Conservation (phyloP, 2,113 vertebrate species). For the Spermophilus dauricus region DNA sequence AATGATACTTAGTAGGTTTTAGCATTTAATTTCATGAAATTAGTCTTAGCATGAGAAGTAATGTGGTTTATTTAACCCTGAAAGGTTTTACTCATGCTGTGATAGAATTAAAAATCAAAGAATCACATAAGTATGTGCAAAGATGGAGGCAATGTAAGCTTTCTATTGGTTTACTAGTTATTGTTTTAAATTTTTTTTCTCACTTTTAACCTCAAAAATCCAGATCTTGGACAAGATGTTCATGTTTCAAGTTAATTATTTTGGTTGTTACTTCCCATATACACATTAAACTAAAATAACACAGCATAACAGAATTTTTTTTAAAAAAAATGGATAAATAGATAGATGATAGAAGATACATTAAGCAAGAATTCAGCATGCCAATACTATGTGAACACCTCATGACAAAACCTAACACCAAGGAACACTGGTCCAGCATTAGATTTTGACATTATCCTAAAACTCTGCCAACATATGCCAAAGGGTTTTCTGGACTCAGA, state of each 20-base stretch:
- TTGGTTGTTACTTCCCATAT: background rate
- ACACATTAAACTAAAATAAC: conserved; percentile 37
- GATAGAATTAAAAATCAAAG: conserved; percentile 43
- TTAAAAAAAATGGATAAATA: background rate
- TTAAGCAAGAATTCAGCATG: conserved; percentile 65
- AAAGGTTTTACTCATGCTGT: conserved; percentile 11
- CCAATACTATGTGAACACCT: conserved; percentile 73
- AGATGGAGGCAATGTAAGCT: background rate
- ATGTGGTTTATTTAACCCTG: background rate
- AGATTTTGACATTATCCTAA: conserved; percentile 73
- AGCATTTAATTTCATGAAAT: conserved; percentile 2
- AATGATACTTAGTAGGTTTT: background rate
- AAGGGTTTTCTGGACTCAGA: background rate
- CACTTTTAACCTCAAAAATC: conserved; percentile 63
- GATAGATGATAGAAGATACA: background rate
- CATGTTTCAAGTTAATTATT: conserved; percentile 38
- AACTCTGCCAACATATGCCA: conserved; percentile 69
- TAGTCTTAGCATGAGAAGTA: background rate
- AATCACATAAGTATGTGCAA: background rate
- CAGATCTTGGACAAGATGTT: conserved; percentile 66
- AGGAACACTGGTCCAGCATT: conserved; percentile 36
- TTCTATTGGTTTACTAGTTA: conserved; percentile 22
- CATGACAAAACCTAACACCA: conserved; percentile 75
- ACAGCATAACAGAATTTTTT: background rate
- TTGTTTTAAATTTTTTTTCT: background rate